Evolutionary conservation across 2,888 invertebrate species (phyloP), one percentile per base, ranked within the genome.

Genomic region (Drosophila putrida): DNA sequence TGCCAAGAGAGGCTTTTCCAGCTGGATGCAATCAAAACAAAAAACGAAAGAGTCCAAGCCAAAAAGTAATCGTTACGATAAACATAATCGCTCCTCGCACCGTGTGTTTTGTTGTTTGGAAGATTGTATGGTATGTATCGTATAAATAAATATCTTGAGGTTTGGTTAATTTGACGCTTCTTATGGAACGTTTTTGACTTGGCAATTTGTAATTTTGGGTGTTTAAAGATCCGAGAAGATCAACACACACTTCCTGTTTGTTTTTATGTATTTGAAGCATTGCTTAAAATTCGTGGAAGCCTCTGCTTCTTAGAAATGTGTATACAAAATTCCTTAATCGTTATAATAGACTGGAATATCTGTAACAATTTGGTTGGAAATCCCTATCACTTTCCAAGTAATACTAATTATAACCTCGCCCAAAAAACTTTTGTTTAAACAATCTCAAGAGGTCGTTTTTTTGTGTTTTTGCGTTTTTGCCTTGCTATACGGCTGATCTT

Each of bases 11-110:
- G 38, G 46, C 39, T 68, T 73, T 75, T 63, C 66, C 77, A 79
- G 71, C 67, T 81, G 85, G 64, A 74, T 69, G 79, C 69, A 83
- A 83, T 69, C 87, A 86, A 86, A 83, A 86, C 84, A 83, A 83
- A 78, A 83, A 69, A 20, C 50, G 54, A 71, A 63, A 63, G 35
- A 49, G 36, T 31, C 28, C 49, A 41, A 60, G 31, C 46, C 20
- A 47, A 63, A 67, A 51, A 53, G 62, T 82, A 85, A 86, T 83
- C 81, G 81, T 68, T 68, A 70, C 67, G 84, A 86, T 83, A 86
- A 86, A 83, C 71, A 80, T 82, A 85, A 85, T 70, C 69, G 43
- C 39, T 39, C 9, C 39, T 39, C 9, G 35, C 39, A 35, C 43
- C 36, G 31, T 47, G 13, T 39, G 20, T 49, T 41, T 38, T 41